These are phyloP conservation scores for Periphyllus acericola DNA, from an alignment of 2,888 invertebrate genomes.

Conservation along the genomic window DNA sequence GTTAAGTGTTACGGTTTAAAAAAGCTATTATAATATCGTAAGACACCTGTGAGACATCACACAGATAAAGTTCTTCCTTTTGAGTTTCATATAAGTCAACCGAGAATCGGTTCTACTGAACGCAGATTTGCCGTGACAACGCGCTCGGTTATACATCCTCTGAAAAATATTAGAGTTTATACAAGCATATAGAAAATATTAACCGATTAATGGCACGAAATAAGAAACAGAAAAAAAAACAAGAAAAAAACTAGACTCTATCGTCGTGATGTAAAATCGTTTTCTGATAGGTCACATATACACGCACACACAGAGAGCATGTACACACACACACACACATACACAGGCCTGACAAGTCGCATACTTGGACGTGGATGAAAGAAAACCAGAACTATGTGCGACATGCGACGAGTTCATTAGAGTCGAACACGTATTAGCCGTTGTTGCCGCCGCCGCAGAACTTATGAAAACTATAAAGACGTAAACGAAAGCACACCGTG, in stretches of 20 bases:
- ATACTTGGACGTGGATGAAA: neutral
- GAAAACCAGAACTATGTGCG: constrained; percentile 28
- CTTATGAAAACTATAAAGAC: constrained; percentile 6
- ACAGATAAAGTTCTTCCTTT: no score
- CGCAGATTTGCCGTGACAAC: no score
- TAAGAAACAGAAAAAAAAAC: neutral
- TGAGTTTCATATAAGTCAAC: no score
- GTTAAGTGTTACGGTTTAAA: no score
- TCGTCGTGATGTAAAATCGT: constrained; percentile 1
- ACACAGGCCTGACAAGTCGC: neutral
- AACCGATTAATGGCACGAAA: no score
- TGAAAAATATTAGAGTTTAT: no score
- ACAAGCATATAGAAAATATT: no score
- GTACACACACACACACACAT: no score
- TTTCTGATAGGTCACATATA: constrained; percentile 8
- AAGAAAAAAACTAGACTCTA: neutral
- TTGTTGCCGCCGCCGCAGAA: neutral
- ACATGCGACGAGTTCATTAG: constrained; percentile 17
- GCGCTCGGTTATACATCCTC: no score
- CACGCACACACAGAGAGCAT: neutral
- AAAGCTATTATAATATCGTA: no score
- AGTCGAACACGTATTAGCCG: neutral
- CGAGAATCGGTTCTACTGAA: no score
- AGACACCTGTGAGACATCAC: no score
- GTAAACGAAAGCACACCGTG: constrained; percentile 1